Base-by-base conservation (phyloP, 2,888 invertebrate species). In the Nomada ruficornis region DNA sequence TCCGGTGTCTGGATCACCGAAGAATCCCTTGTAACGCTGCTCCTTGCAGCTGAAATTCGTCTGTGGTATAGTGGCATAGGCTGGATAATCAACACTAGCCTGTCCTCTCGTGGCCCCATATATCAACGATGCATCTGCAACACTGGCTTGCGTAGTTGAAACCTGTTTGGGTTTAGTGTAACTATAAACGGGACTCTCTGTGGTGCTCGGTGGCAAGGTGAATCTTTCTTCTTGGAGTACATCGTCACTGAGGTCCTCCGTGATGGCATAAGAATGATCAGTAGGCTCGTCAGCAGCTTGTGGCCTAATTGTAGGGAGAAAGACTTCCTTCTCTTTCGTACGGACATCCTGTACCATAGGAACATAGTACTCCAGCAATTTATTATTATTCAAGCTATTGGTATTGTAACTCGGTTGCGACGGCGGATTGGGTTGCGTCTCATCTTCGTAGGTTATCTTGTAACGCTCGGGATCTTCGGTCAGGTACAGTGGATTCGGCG, bases 1-100 rank as follows among this genome's bases (percentile, higher is more conserved):
- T 89, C 96, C 96, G 9, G 98, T 97, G 88, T 97, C 97, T 15
- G 98, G 97, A 94, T 98, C 98, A 3, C 98, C 98, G 90, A 98
- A 98, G 94, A 98, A 98, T 79, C 98, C 98, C 91, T 98, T 98
- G 94, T 98, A 98, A 36, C 98, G 95, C 92, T 98, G 98, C 80
- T 97, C 96, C 90, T 97, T 97, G 94, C 98, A 98, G 91, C 96
- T 96, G 92, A 98, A 98, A 84, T 94, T 95, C 0, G 98, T 98
- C 79, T 95, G 94, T 0, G 98, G 98, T 80, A 98, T 98, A 47
- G 94, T 95, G 0, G 96, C 95, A 69, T 97, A 95, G 44, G 96
- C 96, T 0, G 98, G 98, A 94, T 98, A 98, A 94, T 98, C 98
- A 10, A 97, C 94, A 11, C 97, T 97, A 0, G 98, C 96, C 88